These are phyloP conservation scores for Coluber constrictor DNA, from an alignment of 2,797 vertebrate species.

Conservation along the genomic window DNA sequence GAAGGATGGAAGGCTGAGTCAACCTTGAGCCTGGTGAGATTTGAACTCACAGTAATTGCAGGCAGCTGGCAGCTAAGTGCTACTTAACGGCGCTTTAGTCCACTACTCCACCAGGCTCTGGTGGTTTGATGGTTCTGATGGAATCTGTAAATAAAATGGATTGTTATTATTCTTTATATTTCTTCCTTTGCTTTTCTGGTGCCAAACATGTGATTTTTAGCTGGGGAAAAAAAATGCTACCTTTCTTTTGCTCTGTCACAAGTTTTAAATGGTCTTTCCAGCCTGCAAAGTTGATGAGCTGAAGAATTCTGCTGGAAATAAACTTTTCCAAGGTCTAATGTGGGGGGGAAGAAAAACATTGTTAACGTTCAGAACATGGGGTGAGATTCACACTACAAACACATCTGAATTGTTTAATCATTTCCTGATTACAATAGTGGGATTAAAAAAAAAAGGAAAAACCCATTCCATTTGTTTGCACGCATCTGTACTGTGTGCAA, in stretches of 20 bases:
- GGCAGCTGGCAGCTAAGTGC: too few relatives aligned
- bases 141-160: background rate
- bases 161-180: background rate
- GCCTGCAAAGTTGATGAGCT: background rate
- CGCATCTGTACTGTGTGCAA: conserved; percentile 43
- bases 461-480: conserved; percentile 49
- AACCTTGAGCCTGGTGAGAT: too few relatives aligned
- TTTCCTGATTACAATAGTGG: conserved; percentile 38
- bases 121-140: background rate
- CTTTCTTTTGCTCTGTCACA: background rate
- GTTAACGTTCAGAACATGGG: conserved; percentile 28
- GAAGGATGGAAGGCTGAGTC: too few relatives aligned
- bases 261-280: background rate
- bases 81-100: too few relatives aligned
- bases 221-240: background rate
- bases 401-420: conserved; percentile 57
- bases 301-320: background rate
- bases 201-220: background rate
- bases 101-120: too few relatives aligned
- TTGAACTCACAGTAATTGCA: too few relatives aligned
- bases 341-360: background rate
- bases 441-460: conserved; percentile 25
- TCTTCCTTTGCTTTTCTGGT: background rate
- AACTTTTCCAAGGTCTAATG: background rate
- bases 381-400: conserved; percentile 43